Percentiles rank a stretch among this genome's conserved stretches.
These are phyloP conservation scores for Poecile atricapillus DNA, from an alignment of 2,113 vertebrate species.

Conservation along the genomic window DNA sequence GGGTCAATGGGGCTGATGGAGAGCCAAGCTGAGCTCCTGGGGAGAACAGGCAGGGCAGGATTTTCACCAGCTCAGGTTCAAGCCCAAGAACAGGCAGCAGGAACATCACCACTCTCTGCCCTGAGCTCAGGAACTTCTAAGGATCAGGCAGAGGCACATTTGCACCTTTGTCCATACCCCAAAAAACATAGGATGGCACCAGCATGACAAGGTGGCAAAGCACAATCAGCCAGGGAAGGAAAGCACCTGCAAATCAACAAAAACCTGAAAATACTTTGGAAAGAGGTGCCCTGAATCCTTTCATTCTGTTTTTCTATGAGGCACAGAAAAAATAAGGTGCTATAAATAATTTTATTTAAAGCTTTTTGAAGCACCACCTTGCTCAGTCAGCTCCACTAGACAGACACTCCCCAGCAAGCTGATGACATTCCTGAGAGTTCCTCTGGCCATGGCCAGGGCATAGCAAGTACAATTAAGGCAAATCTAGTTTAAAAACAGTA, in stretches of 20 bases:
- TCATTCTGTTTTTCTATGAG: background rate
- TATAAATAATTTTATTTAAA: background rate
- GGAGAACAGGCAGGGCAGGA: background rate
- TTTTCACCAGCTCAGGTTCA: background rate
- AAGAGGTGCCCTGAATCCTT: background rate
- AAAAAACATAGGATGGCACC: background rate
- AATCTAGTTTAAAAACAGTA: background rate
- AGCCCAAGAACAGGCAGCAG: background rate
- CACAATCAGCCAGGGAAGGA: background rate
- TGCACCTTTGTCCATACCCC: background rate
- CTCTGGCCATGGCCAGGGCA: background rate
- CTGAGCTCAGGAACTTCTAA: background rate
- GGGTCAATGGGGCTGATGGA: background rate
- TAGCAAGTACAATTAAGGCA: background rate
- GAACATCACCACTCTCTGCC: background rate
- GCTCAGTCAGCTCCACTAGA: background rate
- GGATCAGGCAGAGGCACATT: background rate
- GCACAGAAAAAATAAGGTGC: background rate
- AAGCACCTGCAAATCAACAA: background rate
- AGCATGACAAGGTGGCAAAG: rapidly evolving
- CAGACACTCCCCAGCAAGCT: background rate
- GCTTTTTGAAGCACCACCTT: background rate
- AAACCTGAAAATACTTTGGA: background rate
- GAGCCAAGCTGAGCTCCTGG: background rate
- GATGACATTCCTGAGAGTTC: background rate